phyloP scores from a whole-genome alignment of 1,140 invertebrate genomes.

The Leguminivora glycinivorella region DNA sequence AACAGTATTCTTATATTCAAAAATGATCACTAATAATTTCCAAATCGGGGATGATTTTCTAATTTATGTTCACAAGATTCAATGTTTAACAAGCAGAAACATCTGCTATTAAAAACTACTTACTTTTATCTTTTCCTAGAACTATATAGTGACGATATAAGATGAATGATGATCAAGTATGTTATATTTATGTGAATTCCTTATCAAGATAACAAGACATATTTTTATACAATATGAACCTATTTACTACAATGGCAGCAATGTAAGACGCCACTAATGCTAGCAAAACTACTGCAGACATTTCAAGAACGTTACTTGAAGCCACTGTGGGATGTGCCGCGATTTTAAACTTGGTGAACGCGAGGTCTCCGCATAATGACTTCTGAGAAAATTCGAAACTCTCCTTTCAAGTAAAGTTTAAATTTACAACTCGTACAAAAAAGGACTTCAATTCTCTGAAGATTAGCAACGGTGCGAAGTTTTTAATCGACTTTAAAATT shows the following conservation, averaged over 20 bases:
- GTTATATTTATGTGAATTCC: no score
- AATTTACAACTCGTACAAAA: slow-evolving; percentile 21
- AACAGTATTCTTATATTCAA: no score
- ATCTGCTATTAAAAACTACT: no score
- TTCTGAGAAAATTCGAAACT: slow-evolving; percentile 29
- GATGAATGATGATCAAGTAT: no score
- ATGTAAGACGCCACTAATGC: slow-evolving; percentile 9
- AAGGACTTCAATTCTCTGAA: slow-evolving; percentile 1
- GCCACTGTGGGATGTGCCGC: slow-evolving; percentile 30
- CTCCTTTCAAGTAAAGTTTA: slow-evolving; percentile 42
- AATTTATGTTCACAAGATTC: no score
- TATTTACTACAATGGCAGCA: neutral
- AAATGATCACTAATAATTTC: no score
- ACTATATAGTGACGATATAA: no score
- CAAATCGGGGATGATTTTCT: no score
- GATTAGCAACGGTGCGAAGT: slow-evolving; percentile 10
- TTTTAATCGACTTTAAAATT: slow-evolving; percentile 10
- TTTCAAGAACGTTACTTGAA: slow-evolving; percentile 26
- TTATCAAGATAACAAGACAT: no score
- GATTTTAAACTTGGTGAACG: slow-evolving; percentile 34
- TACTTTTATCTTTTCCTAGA: no score
- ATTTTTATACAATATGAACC: neutral
- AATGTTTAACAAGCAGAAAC: no score
- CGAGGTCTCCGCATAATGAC: slow-evolving; percentile 37
- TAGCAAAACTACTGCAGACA: slow-evolving; percentile 27